Conservation (phyloP, 2,888 invertebrate species). For the Byasa hedistus region DNA sequence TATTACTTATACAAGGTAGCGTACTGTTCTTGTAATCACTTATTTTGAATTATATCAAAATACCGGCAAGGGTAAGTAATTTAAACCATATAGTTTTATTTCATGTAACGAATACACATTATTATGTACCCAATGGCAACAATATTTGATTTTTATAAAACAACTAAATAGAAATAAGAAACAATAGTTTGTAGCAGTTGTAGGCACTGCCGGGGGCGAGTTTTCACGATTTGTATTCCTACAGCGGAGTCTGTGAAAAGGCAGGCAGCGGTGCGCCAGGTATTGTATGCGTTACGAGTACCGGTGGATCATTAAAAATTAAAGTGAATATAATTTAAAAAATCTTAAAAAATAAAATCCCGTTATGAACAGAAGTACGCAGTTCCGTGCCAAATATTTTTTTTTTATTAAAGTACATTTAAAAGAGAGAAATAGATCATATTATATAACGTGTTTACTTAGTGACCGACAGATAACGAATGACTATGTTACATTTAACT, state of each 20-base stretch:
- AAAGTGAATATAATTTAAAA: background rate
- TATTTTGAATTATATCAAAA: no score
- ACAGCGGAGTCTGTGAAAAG: constrained; percentile 18
- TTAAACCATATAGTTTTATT: no score
- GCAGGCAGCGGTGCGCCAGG: constrained; percentile 8
- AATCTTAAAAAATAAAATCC: background rate
- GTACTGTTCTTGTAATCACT: no score
- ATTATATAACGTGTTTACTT: background rate
- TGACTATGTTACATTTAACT: no score
- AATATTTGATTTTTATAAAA: background rate
- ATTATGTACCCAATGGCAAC: background rate
- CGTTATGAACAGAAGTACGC: background rate
- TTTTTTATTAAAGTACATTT: background rate
- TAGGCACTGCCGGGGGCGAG: constrained; percentile 11
- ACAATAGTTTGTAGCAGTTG: constrained; percentile 5
- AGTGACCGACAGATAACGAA: background rate
- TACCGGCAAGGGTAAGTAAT: no score
- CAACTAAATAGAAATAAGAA: constrained; percentile 8
- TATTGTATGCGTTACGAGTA: constrained; percentile 11
- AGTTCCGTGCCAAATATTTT: background rate
- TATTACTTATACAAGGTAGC: no score
- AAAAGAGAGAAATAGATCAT: background rate
- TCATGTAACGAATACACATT: background rate
- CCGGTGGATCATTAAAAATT: constrained; percentile 19
- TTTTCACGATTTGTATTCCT: constrained; percentile 23